Evolutionary conservation across 1,140 invertebrate genomes (phyloP).

Genomic region (Zaprionus nigranus): DNA sequence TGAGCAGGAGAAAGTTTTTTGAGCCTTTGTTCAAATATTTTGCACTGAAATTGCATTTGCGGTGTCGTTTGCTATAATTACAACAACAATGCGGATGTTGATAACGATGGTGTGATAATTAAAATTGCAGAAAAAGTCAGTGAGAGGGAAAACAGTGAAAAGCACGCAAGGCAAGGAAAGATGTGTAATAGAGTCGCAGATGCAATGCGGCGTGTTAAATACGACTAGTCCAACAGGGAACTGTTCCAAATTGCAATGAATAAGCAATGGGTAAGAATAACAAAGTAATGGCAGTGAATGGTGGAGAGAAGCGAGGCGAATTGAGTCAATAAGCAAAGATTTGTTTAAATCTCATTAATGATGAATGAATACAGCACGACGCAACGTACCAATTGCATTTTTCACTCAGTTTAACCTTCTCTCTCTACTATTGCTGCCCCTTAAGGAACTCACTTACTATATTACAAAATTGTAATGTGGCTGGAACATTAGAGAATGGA

Average conservation of each 20-base stretch:
- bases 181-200: constrained; percentile 31
- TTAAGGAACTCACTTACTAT: neutral
- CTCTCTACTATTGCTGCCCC: neutral
- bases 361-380: neutral
- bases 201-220: constrained; percentile 44
- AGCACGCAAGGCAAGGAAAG: neutral
- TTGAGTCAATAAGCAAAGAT: neutral
- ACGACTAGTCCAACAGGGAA: constrained; percentile 33
- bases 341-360: neutral
- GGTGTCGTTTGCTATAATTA: constrained; percentile 36
- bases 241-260: constrained; percentile 43
- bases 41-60: constrained; percentile 43
- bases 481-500: too few species aligned
- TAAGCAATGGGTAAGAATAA: constrained; percentile 17
- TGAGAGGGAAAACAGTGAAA: neutral
- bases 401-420: neutral
- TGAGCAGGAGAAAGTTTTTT: constrained; percentile 37
- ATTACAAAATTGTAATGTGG: neutral
- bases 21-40: constrained; percentile 45
- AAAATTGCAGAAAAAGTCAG: constrained; percentile 34
- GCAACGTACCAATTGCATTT: neutral
- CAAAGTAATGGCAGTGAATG: neutral
- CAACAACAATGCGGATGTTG: constrained; percentile 30
- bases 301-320: neutral
- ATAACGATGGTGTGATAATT: constrained; percentile 46